Conservation (phyloP, 2,888 invertebrate species). For the Anticlea derivata region DNA sequence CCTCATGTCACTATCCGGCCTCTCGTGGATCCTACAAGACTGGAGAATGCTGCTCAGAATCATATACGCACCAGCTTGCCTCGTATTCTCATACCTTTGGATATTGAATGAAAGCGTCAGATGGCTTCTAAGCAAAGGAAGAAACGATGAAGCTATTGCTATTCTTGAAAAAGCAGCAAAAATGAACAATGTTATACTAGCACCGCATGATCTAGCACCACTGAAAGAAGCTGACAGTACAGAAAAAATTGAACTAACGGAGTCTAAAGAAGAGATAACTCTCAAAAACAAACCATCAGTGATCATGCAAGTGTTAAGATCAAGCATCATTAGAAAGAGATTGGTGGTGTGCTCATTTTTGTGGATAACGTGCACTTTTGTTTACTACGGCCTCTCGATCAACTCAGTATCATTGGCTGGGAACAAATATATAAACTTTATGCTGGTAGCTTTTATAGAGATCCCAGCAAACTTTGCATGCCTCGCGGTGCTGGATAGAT, state of each 20-base stretch:
- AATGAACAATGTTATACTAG: constrained; percentile 82
- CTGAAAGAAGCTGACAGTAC: constrained; percentile 57
- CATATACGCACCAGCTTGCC: constrained; percentile 87
- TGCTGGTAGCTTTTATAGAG: constrained; percentile 86
- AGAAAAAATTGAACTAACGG: constrained; percentile 36
- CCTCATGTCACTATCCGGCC: constrained; percentile 86
- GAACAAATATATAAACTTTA: constrained; percentile 91
- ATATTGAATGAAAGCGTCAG: constrained; percentile 89
- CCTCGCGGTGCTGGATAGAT: constrained; percentile 84
- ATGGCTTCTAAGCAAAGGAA: constrained; percentile 89
- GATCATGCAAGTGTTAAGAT: constrained; percentile 76
- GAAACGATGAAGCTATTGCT: constrained; percentile 85
- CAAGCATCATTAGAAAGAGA: constrained; percentile 81
- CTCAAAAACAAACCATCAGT: constrained; percentile 47
- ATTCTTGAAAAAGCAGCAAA: constrained; percentile 87
- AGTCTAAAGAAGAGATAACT: constrained; percentile 29
- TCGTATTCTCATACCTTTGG: constrained; percentile 88
- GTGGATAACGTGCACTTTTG: constrained; percentile 91
- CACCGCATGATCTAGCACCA: constrained; percentile 67
- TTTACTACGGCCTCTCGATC: constrained; percentile 91
- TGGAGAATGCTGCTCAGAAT: constrained; percentile 88
- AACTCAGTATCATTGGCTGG: constrained; percentile 90
- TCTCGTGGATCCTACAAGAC: constrained; percentile 87
- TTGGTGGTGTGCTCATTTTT: constrained; percentile 87
- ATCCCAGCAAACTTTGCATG: constrained; percentile 89